phyloP scores from a whole-genome alignment of 1,140 invertebrate species.

The Cydia strobilella region DNA sequence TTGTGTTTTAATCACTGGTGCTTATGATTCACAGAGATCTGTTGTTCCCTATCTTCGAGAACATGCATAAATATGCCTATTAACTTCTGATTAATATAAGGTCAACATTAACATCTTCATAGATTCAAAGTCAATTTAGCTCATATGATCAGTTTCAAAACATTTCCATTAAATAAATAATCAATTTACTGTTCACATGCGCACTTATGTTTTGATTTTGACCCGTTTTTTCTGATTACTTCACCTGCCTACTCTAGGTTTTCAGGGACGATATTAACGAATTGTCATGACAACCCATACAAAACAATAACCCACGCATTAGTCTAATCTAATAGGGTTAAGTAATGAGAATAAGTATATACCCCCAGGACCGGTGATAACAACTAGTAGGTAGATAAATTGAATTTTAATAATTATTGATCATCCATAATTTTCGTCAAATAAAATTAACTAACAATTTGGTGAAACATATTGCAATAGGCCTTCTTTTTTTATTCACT shows the following conservation, averaged over 20 bases:
- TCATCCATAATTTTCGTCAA: too few species aligned
- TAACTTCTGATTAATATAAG: background rate
- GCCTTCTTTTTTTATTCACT: too few species aligned
- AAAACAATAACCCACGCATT: background rate
- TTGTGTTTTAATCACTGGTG: conserved; percentile 20
- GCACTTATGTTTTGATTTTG: too few species aligned
- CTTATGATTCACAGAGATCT: conserved; percentile 12
- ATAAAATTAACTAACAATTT: too few species aligned
- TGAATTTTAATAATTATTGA: too few species aligned
- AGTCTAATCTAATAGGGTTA: background rate
- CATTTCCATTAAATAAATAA: background rate
- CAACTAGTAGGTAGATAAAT: too few species aligned
- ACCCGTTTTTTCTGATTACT: too few species aligned
- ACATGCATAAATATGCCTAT: background rate
- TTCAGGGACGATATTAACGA: background rate
- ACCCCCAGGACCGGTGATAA: background rate
- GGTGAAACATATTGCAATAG: too few species aligned
- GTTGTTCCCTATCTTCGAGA: background rate
- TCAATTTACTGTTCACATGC: too few species aligned
- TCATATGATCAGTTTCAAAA: background rate
- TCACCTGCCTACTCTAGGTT: background rate
- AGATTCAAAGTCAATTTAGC: background rate
- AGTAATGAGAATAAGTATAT: background rate
- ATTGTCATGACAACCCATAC: background rate
- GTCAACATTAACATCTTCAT: background rate